Conservation (phyloP, 2,888 invertebrate species). For the Schizotus pectinicornis region DNA sequence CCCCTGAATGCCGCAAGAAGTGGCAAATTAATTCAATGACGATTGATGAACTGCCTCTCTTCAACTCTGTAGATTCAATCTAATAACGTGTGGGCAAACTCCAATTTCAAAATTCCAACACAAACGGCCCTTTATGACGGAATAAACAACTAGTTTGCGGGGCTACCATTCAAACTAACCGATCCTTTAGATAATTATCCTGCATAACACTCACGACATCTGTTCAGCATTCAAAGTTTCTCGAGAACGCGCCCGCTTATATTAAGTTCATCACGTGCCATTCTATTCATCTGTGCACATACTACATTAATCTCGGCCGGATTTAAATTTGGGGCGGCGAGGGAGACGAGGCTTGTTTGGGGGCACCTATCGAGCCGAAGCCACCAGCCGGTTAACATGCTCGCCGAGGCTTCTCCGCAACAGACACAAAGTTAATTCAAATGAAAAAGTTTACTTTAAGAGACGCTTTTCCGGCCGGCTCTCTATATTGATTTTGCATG, state of each 20-base stretch:
- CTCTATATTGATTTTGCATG: too few relatives aligned
- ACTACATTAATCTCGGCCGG: slow-evolving; percentile 37
- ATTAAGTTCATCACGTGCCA: slow-evolving; percentile 32
- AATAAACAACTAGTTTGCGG: too few relatives aligned
- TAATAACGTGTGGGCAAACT: too few relatives aligned
- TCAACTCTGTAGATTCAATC: too few relatives aligned
- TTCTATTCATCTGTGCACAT: slow-evolving; percentile 31
- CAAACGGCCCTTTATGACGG: too few relatives aligned
- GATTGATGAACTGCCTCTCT: too few relatives aligned
- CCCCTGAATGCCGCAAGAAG: too few relatives aligned
- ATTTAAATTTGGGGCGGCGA: slow-evolving; percentile 36
- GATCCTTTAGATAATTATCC: background rate
- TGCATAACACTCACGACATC: background rate
- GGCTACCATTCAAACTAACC: background rate
- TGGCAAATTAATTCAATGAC: too few relatives aligned
- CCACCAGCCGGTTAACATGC: slow-evolving; percentile 10
- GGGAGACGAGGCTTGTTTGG: slow-evolving; percentile 23
- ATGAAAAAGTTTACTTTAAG: slow-evolving; percentile 11
- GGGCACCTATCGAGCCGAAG: slow-evolving; percentile 16
- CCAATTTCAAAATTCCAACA: too few relatives aligned
- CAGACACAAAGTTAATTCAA: slow-evolving; percentile 16
- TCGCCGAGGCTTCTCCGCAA: slow-evolving; percentile 4
- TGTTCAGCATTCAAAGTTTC: slow-evolving; percentile 6
- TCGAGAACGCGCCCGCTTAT: slow-evolving; percentile 17
- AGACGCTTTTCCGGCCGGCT: too few relatives aligned